Conservation (phyloP, 1,140 invertebrate species). For the Caligus rogercresseyi region DNA sequence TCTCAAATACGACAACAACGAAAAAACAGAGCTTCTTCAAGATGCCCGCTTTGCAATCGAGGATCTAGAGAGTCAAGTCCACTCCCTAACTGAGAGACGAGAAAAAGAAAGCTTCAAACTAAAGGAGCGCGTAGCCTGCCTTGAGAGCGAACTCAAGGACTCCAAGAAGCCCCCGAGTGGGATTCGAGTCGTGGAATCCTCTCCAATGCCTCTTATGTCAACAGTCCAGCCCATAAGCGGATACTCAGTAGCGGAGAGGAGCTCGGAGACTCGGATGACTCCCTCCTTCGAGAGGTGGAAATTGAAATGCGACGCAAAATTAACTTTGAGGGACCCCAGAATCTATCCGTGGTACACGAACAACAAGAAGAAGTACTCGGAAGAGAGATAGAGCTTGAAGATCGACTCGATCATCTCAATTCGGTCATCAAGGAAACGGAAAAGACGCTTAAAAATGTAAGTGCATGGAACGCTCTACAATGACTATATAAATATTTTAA, state of each 20-base stretch:
- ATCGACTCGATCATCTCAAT: neutral
- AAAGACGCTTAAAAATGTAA: neutral
- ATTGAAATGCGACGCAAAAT: neutral
- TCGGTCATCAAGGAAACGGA: neutral
- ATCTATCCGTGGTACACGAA: neutral
- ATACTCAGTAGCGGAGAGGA: neutral
- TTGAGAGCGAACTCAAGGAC: slow-evolving; percentile 1
- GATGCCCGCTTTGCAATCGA: slow-evolving; percentile 4
- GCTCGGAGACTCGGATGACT: neutral
- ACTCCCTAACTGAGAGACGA: neutral
- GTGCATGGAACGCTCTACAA: too few relatives aligned
- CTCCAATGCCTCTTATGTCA: neutral
- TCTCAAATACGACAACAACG: slow-evolving; percentile 23
- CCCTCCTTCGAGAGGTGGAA: neutral
- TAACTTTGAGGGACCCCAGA: neutral
- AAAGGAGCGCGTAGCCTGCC: neutral
- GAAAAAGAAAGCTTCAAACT: slow-evolving; percentile 7
- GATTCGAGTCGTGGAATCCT: neutral
- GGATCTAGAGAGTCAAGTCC: neutral
- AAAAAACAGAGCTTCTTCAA: slow-evolving; percentile 11
- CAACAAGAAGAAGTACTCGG: neutral
- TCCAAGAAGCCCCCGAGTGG: neutral
- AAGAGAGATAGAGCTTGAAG: neutral
- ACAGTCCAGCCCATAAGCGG: neutral
- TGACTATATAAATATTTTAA: too few relatives aligned